phyloP scores from a whole-genome alignment of 2,797 vertebrate genomes.

The Falco naumanni region DNA sequence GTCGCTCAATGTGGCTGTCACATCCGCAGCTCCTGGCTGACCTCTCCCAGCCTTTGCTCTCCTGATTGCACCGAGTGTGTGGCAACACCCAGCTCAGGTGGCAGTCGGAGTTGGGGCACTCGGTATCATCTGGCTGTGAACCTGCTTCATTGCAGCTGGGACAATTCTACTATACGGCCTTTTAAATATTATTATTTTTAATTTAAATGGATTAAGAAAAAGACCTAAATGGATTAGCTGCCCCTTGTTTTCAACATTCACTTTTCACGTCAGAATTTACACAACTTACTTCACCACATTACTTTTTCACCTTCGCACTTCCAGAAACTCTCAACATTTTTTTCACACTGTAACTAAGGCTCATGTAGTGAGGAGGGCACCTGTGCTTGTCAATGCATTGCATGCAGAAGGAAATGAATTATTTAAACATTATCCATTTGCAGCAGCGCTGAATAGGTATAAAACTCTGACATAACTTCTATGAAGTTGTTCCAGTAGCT shows the following conservation, averaged over 20 bases:
- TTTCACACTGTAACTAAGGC: neutral
- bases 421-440: conserved; percentile 36
- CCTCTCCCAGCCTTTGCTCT: neutral
- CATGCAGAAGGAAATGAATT: conserved; percentile 7
- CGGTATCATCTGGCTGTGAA: neutral
- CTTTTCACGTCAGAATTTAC: conserved; percentile 15
- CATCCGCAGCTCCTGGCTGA: neutral
- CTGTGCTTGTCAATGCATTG: neutral
- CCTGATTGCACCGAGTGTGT: neutral
- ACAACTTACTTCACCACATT: neutral
- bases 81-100: neutral
- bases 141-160: neutral
- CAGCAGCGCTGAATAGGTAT: neutral
- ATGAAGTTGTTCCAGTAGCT: conserved; percentile 34
- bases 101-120: neutral
- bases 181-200: no score
- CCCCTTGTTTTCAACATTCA: neutral
- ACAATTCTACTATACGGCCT: neutral
- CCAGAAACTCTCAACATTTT: neutral
- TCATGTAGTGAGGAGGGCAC: neutral
- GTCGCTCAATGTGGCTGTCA: neutral
- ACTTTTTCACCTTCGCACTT: neutral
- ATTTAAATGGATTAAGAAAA: neutral
- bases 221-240: neutral
- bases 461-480: conserved; percentile 29